Evolutionary conservation across 2,888 invertebrate species (phyloP).

Genomic region (Nephrotoma guestfalica): DNA sequence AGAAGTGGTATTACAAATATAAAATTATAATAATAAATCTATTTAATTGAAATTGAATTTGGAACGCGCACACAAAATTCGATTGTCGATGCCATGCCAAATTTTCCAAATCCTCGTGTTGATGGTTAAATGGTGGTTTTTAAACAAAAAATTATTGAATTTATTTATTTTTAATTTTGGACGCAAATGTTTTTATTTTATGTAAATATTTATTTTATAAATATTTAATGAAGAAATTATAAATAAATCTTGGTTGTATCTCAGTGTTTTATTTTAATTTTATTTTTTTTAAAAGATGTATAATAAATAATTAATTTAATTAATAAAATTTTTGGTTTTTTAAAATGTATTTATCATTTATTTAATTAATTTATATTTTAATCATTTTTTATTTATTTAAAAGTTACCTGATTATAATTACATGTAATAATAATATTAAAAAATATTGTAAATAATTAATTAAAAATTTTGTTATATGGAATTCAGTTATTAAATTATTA

Average conservation of each 20-base stretch:
- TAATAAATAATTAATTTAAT: background rate
- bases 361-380: background rate
- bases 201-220: background rate
- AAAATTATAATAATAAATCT: background rate
- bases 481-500: background rate
- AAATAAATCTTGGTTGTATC: background rate
- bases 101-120: background rate
- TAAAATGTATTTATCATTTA: background rate
- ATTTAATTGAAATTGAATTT: background rate
- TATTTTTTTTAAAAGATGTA: background rate
- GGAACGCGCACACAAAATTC: background rate
- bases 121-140: background rate
- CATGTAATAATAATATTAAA: background rate
- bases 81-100: background rate
- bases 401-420: conserved; percentile 1
- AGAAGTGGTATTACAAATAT: background rate
- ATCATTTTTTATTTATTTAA: background rate
- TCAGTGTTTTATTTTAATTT: background rate
- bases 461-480: background rate
- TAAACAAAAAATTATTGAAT: background rate
- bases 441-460: background rate
- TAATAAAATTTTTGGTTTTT: background rate
- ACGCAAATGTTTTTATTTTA: background rate
- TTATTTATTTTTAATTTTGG: background rate
- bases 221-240: background rate